Evolutionary conservation across 2,113 vertebrate genomes (phyloP).

Genomic region (Nanorana parkeri): DNA sequence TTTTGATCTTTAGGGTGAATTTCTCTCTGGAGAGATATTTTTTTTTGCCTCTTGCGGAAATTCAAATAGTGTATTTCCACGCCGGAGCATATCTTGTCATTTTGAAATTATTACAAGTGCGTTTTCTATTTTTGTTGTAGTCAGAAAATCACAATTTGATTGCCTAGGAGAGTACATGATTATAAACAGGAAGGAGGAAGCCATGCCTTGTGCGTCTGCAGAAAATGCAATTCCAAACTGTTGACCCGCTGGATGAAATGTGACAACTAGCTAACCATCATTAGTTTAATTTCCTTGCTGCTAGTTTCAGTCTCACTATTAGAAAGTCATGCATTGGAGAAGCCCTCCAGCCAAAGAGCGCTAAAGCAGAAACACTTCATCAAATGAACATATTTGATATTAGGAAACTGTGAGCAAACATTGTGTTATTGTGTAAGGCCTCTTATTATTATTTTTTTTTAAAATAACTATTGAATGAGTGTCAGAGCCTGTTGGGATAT

Average conservation of each 20-base stretch:
- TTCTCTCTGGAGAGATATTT: conserved; percentile 38
- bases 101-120: conserved; percentile 35
- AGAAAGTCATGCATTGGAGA: conserved; percentile 12
- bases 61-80: conserved; percentile 35
- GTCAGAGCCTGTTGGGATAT: too few relatives aligned
- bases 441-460: not conserved
- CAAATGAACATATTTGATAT: not conserved
- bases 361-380: conserved; percentile 22
- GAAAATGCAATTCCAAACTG: conserved; percentile 41
- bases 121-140: conserved; percentile 20
- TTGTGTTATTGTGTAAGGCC: not conserved
- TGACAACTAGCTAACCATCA: conserved; percentile 45
- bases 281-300: conserved; percentile 45
- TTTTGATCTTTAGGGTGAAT: conserved; percentile 52
- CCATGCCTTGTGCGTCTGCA: conserved; percentile 1
- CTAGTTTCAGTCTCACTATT: conserved; percentile 30
- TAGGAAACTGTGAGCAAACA: not conserved
- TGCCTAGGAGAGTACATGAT: conserved; percentile 23
- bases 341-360: conserved; percentile 31
- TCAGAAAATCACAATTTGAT: conserved; percentile 45
- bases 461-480: not conserved
- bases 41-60: conserved; percentile 23
- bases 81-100: conserved; percentile 19
- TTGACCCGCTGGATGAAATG: conserved; percentile 51
- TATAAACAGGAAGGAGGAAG: conserved; percentile 23